Base-by-base conservation (phyloP, 2,888 invertebrate species). In the Tipula confusa region DNA sequence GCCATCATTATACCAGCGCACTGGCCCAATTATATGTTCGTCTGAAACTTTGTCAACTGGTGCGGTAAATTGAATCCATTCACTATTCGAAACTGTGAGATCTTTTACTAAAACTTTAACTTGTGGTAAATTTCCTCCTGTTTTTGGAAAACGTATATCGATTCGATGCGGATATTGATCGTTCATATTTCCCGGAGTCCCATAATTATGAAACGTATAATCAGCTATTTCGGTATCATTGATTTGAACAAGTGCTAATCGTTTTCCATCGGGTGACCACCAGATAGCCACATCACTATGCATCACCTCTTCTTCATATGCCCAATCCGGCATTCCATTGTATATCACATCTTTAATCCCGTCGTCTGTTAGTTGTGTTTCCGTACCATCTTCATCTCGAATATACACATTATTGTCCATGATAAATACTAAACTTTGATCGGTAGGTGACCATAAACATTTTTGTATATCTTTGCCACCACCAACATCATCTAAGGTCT, bases 231-330 rank as follows among this genome's bases (percentile, higher is more conserved):
- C 85, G 0, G 92, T 92, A 86, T 95, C 95, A 87, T 95, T 92
- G 87, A 95, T 95, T n/a, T 91, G 91, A 0, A 93, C 94, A 83
- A 93, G 94, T 0, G 94, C 94, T 43, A 97, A 87, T 85, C 92
- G 91, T 2, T 89, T 90, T 11, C 94, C 94, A 86, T 92, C 91
- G 0, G 93, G 91, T 0, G 96, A 95, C 91, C 95, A 94, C 96
- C 96, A 97, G 85, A 95, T 86, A 0, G 96, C 96, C 85, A 92
- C 92, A 82, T 93, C 93, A 6, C 92, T 91, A 83, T 91, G 91
- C 83, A 96, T 90, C 11, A 96, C 93, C 89, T 96, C 96, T 92
- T 96, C 96, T 93, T 97, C 97, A 88, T 98, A 98, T 43, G 97
- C 94, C 98, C 98, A 98, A 88, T 98, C 97, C 7, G 97, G 93